These are phyloP conservation scores for Labeo rohita DNA, from an alignment of 2,113 vertebrate genomes.

Conservation along the genomic window DNA sequence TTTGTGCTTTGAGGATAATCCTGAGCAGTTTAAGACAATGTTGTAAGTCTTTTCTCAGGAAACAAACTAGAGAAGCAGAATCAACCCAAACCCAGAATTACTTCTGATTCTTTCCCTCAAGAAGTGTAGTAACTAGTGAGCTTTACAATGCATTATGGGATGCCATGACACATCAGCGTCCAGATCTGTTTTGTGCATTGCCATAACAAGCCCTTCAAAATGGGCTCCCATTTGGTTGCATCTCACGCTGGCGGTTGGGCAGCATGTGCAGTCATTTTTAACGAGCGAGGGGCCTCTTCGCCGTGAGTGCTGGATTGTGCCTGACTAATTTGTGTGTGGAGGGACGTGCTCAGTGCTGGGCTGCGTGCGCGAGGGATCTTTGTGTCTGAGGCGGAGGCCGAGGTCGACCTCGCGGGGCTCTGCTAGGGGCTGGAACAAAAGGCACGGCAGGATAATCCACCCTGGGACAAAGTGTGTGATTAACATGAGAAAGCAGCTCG, in stretches of 20 bases:
- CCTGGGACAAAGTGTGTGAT: constrained; percentile 81
- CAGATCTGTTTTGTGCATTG: background rate
- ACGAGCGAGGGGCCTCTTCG: constrained; percentile 54
- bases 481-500: constrained; percentile 80
- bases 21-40: too few relatives aligned
- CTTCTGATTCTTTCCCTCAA: background rate
- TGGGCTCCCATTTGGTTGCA: background rate
- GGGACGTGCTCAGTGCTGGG: constrained; percentile 60
- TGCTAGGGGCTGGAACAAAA: constrained; percentile 77
- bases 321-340: constrained; percentile 68
- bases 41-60: background rate
- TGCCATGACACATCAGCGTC: background rate
- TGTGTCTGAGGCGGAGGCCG: constrained; percentile 73
- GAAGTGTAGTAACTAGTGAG: background rate
- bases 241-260: constrained; percentile 3
- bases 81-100: background rate
- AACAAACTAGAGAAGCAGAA: background rate
- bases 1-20: too few relatives aligned
- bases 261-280: constrained; percentile 58
- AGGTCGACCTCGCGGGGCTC: constrained; percentile 80
- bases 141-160: background rate
- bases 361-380: constrained; percentile 71
- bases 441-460: constrained; percentile 79
- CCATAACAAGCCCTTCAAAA: constrained; percentile 6
- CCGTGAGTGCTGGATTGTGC: constrained; percentile 64